phyloP scores from a whole-genome alignment of 2,888 invertebrate species.

The Clostera curtula region DNA sequence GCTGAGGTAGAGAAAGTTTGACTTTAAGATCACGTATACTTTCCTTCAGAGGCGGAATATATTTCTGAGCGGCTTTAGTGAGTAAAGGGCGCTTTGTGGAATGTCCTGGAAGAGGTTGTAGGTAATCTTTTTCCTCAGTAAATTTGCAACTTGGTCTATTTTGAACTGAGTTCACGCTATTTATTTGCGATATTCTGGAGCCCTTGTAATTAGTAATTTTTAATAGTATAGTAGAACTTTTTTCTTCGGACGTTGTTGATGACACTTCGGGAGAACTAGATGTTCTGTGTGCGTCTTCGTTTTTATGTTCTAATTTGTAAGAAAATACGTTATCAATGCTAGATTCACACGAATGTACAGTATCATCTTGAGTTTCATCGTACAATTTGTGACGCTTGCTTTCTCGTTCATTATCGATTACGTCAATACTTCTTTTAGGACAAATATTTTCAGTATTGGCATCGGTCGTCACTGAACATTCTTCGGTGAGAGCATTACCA shows the following conservation, averaged over 20 bases:
- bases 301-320: slow-evolving; percentile 22
- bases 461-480: too few relatives aligned
- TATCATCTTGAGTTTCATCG: slow-evolving; percentile 26
- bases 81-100: slow-evolving; percentile 45
- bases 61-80: slow-evolving; percentile 70
- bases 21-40: slow-evolving; percentile 56
- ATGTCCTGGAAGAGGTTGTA: slow-evolving; percentile 31
- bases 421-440: slow-evolving; percentile 18
- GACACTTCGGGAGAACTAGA: slow-evolving; percentile 66
- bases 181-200: slow-evolving; percentile 50
- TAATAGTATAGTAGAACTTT: slow-evolving; percentile 48
- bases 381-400: slow-evolving; percentile 7
- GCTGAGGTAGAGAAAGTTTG: slow-evolving; percentile 58
- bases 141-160: slow-evolving; percentile 45
- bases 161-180: slow-evolving; percentile 29
- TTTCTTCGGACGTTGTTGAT: slow-evolving; percentile 66
- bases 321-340: slow-evolving; percentile 37
- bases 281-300: slow-evolving; percentile 23
- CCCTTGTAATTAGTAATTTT: slow-evolving; percentile 62
- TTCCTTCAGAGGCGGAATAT: slow-evolving; percentile 64
- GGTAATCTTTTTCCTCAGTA: slow-evolving; percentile 49
- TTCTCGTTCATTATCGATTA: slow-evolving; percentile 16
- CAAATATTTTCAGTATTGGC: slow-evolving; percentile 16
- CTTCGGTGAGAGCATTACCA: too few relatives aligned
- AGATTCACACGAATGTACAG: slow-evolving; percentile 39